Base-by-base conservation (phyloP, 2,113 vertebrate species). In the Tychaedon coryphoeus region DNA sequence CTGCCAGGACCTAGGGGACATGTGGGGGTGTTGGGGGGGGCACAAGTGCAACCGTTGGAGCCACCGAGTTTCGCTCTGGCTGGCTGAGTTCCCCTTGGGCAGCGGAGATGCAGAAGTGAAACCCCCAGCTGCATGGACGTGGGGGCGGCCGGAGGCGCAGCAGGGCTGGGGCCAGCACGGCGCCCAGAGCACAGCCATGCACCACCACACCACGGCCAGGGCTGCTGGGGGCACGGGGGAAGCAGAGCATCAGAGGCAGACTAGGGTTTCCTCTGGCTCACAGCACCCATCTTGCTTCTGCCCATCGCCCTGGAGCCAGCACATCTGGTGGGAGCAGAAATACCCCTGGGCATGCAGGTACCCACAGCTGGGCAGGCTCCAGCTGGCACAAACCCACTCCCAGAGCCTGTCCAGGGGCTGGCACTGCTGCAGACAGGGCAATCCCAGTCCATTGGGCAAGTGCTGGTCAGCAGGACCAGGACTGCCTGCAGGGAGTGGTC, bases 61-160 rank as follows among this genome's bases (percentile, higher is more conserved):
- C 95, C 87, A 34, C 88, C 15, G 2, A 97, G 97, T 98, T 97
- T 98, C 96, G 61, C 73, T 97, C 97, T 97, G 73, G 95, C 93
- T 62, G 78, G 92, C 86, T 91, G 83, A 98, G 98, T 98, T 98
- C 98, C 98, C 94, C 95, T 97, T 88, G 78, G 96, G 94, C 54
- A 65, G 81, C 34, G 18, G 74, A 79, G 96, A 98, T 96, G 96
- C 96, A 98, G 98, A 98, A 98, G 91, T 92, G 98, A 98, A 98
- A 98, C 97, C 96, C 93, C 74, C 98, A 98, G 98, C 97, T 98
- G 98, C 43, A 78, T 50, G 88, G 96, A 70, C 71, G 95, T 60
- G 56, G 85, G 93, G 51, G 94, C 61, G 85, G 93, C 53, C 19
- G 42, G 67, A 45, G 31, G 31, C 5, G 3, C 40, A 16, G 64